Base-by-base conservation (phyloP, 2,113 vertebrate genomes). In the Anseranas semipalmata region DNA sequence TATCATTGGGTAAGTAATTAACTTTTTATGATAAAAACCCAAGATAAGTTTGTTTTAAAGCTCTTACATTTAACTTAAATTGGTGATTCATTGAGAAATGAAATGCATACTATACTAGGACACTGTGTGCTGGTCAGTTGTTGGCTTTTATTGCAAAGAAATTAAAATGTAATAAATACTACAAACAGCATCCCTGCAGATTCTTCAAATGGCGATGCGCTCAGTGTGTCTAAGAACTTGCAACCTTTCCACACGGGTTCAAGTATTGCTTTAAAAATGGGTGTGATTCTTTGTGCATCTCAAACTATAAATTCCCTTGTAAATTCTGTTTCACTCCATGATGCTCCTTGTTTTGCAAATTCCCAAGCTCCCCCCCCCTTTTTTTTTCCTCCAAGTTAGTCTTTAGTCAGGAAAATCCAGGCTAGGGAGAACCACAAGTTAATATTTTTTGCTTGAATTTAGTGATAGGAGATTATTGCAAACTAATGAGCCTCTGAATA, bases 251-350 rank as follows among this genome's bases (percentile, higher is more conserved):
- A 90, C 59, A 46, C 63, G 90, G 66, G 79, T 94, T 97, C 66
- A 95, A 92, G 63, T 88, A 87, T 53, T 94, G 72, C 56, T 90
- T 89, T 87, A 78, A 93, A 95, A 93, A 52, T 68, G 50, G 59
- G 14, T 73, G 58, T 90, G 84, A 65, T 72, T 95, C 53, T 74
- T 67, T 78, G 35, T 86, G 50, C 59, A 95, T 66, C 90, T 89
- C 73, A 74, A 84, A 84, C 68, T 73, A 21, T 77, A 60, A 95
- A 95, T 96, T 96, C 94, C 91, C 91, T 97, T 97, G 96, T 96
- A 96, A 97, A 95, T 96, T 90, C 95, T 95, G 66, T 94, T 56
- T 96, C 94, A 89, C 90, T 94, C 73, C 96, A 96, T 93, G 60
- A 59, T 85, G 83, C 73, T 95, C 85, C 67, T 92, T 95, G 93